Evolutionary conservation across 1,140 invertebrate genomes (phyloP).

Genomic region (Luehdorfia chinensis): DNA sequence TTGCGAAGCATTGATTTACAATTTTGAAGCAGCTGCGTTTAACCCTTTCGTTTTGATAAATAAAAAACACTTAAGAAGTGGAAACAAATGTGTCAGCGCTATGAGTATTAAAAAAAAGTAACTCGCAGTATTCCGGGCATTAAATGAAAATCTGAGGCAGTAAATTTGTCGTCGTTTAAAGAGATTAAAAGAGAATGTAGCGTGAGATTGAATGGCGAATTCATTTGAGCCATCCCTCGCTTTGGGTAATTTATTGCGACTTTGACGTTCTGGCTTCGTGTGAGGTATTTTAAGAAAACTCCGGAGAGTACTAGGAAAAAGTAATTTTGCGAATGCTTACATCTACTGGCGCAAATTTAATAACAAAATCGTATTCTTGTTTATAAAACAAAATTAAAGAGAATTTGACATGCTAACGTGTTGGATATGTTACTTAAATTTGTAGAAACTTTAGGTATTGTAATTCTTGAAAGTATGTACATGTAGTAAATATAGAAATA

Average conservation of each 20-base stretch:
- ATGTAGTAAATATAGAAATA: too few relatives aligned
- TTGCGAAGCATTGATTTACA: slow-evolving; percentile 22
- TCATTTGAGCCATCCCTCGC: slow-evolving; percentile 55
- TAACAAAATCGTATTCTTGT: background rate
- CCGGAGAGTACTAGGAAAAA: background rate
- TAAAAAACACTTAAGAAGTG: slow-evolving; percentile 27
- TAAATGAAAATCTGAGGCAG: slow-evolving; percentile 67
- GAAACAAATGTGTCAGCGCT: slow-evolving; percentile 53
- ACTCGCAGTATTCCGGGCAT: slow-evolving; percentile 40
- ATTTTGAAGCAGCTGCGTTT: background rate
- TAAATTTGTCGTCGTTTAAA: slow-evolving; percentile 71
- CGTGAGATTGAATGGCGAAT: slow-evolving; percentile 70
- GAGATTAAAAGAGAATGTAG: slow-evolving; percentile 71
- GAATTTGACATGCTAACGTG: background rate
- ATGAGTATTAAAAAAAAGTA: slow-evolving; percentile 46
- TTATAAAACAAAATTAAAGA: background rate
- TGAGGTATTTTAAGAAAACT: slow-evolving; percentile 21
- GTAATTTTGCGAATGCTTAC: slow-evolving; percentile 1
- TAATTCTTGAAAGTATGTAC: too few relatives aligned
- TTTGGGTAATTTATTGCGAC: slow-evolving; percentile 55
- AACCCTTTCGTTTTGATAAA: background rate
- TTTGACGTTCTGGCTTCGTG: slow-evolving; percentile 36
- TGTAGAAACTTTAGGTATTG: too few relatives aligned
- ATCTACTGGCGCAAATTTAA: background rate
- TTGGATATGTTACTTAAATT: too few relatives aligned